These are phyloP conservation scores for Drosophila nr. perissopoda DNA, from an alignment of 2,888 invertebrate species.

Conservation along the genomic window DNA sequence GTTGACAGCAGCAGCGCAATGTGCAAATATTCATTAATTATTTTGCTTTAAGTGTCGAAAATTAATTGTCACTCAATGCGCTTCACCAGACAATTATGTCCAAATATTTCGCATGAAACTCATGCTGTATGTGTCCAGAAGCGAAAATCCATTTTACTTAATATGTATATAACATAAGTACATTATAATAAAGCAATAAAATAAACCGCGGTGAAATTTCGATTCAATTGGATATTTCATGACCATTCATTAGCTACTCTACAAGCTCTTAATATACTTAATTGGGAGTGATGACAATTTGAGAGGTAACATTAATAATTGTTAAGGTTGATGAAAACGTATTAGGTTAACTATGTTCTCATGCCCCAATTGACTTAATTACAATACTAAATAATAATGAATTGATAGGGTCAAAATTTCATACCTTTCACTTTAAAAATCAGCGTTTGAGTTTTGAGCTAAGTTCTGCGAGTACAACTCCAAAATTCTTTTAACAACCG, in stretches of 20 bases:
- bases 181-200: neutral
- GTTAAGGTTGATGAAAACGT: neutral
- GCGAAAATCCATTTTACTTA: slow-evolving; percentile 16
- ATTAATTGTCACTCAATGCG: slow-evolving; percentile 38
- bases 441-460: too few species aligned
- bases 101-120: slow-evolving; percentile 35
- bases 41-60: slow-evolving; percentile 38
- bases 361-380: neutral
- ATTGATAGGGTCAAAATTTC: neutral
- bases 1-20: slow-evolving; percentile 39
- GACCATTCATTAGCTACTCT: neutral
- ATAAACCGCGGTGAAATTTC: neutral
- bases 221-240: neutral
- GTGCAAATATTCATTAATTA: slow-evolving; percentile 54
- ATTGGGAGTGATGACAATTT: neutral
- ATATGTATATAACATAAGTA: slow-evolving; percentile 5
- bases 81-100: slow-evolving; percentile 44
- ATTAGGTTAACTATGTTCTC: neutral
- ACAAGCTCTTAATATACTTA: neutral
- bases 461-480: neutral
- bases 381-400: neutral
- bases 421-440: neutral
- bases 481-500: neutral
- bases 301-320: neutral
- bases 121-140: slow-evolving; percentile 33